Conservation (phyloP, 2,113 vertebrate genomes). For the Cyanoramphus novaezelandiae region DNA sequence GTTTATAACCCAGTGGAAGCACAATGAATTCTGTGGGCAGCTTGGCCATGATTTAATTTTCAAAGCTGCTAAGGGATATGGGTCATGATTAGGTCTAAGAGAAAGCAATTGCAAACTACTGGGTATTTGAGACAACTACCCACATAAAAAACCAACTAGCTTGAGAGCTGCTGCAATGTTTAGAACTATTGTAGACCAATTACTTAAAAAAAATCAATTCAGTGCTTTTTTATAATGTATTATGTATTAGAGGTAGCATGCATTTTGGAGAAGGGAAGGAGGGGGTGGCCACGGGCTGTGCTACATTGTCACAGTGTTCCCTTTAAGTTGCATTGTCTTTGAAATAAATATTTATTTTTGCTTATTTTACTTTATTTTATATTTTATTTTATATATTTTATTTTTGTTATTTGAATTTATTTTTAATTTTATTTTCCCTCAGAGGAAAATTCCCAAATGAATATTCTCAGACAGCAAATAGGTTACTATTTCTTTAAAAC, state of each 20-base stretch:
- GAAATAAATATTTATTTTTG: background rate
- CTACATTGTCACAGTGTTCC: background rate
- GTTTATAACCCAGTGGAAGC: background rate
- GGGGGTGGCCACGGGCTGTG: background rate
- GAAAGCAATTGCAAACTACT: background rate
- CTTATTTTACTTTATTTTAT: background rate
- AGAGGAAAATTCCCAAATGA: background rate
- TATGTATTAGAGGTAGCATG: background rate
- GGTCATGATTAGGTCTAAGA: background rate
- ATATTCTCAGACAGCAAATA: background rate
- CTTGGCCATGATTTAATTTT: background rate
- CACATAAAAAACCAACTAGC: background rate
- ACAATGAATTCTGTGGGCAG: conserved; percentile 1
- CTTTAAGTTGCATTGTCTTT: background rate
- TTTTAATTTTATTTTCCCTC: background rate
- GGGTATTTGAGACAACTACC: background rate
- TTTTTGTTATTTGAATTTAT: background rate
- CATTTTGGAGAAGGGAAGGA: background rate
- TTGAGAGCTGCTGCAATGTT: background rate
- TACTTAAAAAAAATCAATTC: background rate
- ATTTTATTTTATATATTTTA: background rate
- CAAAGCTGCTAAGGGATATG: background rate
- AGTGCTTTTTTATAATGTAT: background rate
- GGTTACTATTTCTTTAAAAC: background rate
- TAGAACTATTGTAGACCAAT: background rate